Evolutionary conservation across 2,797 vertebrate genomes (phyloP).

Genomic region (Syndactyla subalaris): DNA sequence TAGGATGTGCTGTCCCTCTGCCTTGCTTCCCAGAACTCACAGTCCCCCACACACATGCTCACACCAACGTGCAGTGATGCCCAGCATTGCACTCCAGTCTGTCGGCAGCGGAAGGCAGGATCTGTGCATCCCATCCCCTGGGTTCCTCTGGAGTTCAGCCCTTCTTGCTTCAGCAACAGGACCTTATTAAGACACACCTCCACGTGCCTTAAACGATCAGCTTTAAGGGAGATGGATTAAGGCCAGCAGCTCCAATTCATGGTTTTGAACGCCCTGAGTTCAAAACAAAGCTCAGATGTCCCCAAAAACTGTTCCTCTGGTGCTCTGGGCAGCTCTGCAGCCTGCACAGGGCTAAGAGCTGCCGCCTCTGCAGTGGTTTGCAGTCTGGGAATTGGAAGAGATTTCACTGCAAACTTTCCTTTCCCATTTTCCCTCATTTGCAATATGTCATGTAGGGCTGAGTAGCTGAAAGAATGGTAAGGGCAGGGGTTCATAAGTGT

Average conservation of each 20-base stretch:
- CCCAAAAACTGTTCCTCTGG: accelerated
- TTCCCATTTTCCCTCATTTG: not conserved
- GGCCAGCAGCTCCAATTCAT: accelerated
- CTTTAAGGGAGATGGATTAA: not conserved
- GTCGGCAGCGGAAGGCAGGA: not conserved
- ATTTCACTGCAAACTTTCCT: not conserved
- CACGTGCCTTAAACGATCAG: accelerated
- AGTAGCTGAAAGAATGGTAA: not conserved
- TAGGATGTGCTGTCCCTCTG: slow-evolving; percentile 57
- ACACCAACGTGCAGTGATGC: not conserved
- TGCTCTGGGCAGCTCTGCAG: not conserved
- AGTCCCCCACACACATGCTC: slow-evolving; percentile 46
- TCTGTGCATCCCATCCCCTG: not conserved
- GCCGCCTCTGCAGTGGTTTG: not conserved
- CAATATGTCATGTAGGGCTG: accelerated
- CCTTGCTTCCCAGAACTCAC: not conserved
- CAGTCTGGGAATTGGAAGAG: not conserved
- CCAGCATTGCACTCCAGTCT: not conserved
- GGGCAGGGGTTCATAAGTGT: not conserved
- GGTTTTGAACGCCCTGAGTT: not conserved
- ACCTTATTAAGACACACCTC: no score
- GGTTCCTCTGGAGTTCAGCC: not conserved
- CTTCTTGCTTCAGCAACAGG: not conserved
- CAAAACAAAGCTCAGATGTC: not conserved
- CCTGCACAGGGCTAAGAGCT: not conserved